Evolutionary conservation across 2,113 vertebrate genomes (phyloP), one percentile per base, ranked within the genome.

Genomic region (Brevimyrus niger): DNA sequence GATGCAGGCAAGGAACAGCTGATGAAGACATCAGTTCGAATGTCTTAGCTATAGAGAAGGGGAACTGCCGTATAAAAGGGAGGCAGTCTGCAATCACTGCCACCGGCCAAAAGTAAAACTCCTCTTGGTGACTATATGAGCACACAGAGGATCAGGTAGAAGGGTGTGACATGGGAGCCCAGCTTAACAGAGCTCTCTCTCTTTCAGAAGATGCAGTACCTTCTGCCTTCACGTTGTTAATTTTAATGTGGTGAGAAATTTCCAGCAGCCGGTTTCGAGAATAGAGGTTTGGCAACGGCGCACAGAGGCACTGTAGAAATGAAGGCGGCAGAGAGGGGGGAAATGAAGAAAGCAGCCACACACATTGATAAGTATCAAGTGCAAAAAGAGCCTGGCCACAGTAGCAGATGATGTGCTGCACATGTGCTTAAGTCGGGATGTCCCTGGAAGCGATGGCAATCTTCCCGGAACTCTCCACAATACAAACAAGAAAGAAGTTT

Each of bases 31-130:
- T 84, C 44, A 84, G 44, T 9, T 7, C 23, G 47, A 47, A 84
- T 48, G 44, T 23, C 42, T 96, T n/a, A 23, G 38, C 23, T 82
- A 19, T 9, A 44, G 76, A 19, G 38, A 44, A 82, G 3, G 6
- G 2, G 76, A 44, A 7, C 4, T 17, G 42, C 42, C 38, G 13
- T 46, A 23, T 84, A 42, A 42, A 11, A 47, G 21, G 38, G 15
- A 47, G 3, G 82, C 21, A n/a, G 82, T n/a, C 82, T 84, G 15
- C 21, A 44, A 46, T 84, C 42, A 47, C 80, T 42, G 21, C 6
- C 44, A 38, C 6, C 4, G 27, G 65, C 8, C 15, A 94, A 96
- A 92, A 95, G 94, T 91, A 90, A 95, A 85, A 42, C 27, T 44
- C 21, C 87, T 19, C 80, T n/a, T 31, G 4, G 44, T 21, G 82